Percentiles rank a stretch among this genome's conserved stretches.
Conservation (phyloP, 2,888 invertebrate species). For the Rhorus exstirpatorius region DNA sequence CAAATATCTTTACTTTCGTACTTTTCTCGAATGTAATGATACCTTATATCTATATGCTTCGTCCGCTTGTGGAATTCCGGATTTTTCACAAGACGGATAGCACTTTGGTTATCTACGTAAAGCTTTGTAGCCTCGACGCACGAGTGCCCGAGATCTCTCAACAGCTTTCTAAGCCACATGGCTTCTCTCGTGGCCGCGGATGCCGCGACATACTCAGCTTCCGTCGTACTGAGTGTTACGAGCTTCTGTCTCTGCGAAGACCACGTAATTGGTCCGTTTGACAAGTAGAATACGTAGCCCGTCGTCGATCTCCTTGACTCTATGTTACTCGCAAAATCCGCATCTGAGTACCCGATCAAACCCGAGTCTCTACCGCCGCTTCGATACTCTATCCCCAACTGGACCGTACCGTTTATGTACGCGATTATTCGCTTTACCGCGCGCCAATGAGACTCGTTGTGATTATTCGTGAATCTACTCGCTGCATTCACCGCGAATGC, state of each 20-base stretch:
- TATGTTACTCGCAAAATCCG: conserved; percentile 80
- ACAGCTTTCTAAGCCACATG: conserved; percentile 24
- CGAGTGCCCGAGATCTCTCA: conserved; percentile 14
- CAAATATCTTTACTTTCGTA: conserved; percentile 9
- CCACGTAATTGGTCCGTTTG: conserved; percentile 77
- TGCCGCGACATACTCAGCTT: conserved; percentile 78
- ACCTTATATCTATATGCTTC: conserved; percentile 40
- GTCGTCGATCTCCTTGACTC: conserved; percentile 78
- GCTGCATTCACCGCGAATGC: conserved; percentile 9
- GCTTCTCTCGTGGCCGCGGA: conserved; percentile 26
- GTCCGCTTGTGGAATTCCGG: conserved; percentile 31
- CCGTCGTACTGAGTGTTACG: conserved; percentile 75
- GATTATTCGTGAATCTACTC: neutral
- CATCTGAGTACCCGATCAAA: conserved; percentile 75
- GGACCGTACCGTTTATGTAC: conserved; percentile 61
- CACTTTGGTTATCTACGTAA: conserved; percentile 35
- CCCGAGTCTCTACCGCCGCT: conserved; percentile 36
- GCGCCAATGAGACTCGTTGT: neutral
- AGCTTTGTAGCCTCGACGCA: conserved; percentile 11
- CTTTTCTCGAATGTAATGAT: conserved; percentile 40
- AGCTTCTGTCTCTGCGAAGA: conserved; percentile 65
- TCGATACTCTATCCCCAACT: conserved; percentile 72
- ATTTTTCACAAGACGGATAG: conserved; percentile 23
- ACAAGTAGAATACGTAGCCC: conserved; percentile 71
- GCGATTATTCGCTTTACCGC: conserved; percentile 27